Evolutionary conservation across 2,797 vertebrate species (phyloP).

Genomic region (Leptatherina wallacei): DNA sequence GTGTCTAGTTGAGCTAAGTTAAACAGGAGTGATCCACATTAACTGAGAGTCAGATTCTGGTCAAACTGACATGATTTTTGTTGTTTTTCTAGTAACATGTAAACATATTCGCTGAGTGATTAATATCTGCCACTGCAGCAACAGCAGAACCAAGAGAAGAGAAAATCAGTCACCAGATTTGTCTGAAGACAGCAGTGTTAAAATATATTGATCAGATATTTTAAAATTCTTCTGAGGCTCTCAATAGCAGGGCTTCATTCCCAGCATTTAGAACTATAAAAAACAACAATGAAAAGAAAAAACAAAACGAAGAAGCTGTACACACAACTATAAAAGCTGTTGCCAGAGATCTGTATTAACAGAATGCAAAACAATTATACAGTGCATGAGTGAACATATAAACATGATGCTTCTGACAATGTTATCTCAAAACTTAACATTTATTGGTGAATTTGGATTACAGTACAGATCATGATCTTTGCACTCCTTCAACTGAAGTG

Average conservation of each 20-base stretch:
- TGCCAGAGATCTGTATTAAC: not conserved
- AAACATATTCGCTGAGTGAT: not conserved
- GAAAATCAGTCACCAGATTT: not conserved
- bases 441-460: slow-evolving; percentile 7
- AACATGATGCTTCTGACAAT: slow-evolving; percentile 14
- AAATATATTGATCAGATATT: slow-evolving; percentile 15
- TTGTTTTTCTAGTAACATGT: no score
- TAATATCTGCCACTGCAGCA: not conserved
- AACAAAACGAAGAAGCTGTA: slow-evolving; percentile 3
- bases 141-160: not conserved
- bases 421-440: slow-evolving; percentile 3
- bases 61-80: no score
- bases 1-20: no score
- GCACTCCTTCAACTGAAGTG: not conserved
- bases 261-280: not conserved
- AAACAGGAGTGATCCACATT: no score
- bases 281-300: not conserved
- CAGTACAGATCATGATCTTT: slow-evolving; percentile 3
- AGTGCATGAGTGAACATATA: not conserved
- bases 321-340: not conserved
- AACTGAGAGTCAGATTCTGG: no score
- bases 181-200: slow-evolving; percentile 2
- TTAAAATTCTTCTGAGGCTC: slow-evolving; percentile 6
- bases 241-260: slow-evolving; percentile 5
- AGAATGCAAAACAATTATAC: not conserved